Evolutionary conservation across 2,113 vertebrate species (phyloP), one percentile per base, ranked within the genome.

Genomic region (Alethe castanea): DNA sequence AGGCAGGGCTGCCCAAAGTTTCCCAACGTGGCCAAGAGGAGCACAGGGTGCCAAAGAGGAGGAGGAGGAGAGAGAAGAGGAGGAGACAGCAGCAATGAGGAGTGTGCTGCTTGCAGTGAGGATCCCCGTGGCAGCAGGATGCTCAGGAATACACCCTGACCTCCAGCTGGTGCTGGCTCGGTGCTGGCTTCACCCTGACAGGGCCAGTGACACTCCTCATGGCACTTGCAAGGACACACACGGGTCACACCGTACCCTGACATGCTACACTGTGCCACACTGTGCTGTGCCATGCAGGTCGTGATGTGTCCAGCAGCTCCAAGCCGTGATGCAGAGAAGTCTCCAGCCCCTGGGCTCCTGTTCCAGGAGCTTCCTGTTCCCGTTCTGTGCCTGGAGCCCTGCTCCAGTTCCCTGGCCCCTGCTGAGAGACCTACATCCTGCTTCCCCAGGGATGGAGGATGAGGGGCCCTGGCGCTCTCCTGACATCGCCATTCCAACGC

Each of bases 51-150:
- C 35, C 54, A 47, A 22, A 19, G 36, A 90, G 24, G 42, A 84
- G 50, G 53, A 81, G 9, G 40, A 80, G 54, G 38, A 78, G 3
- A 31, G 77, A 8, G n/a, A 90, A 13, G 73, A 85, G 7, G 56
- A 86, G n/a, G 31, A 61, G 24, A 52, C 29, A 5, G 42, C 47
- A 61, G 70, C 5, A 1, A 40, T 10, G 0, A 76, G 67, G 81
- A 71, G 8, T 3, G 0, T 14, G 31, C 61, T 7, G 17, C 61
- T 77, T 48, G 73, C 79, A 40, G 17, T 23, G 57, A n/a, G 80
- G 83, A 50, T 8, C 35, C 13, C 15, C 0, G 0, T 0, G 1
- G 33, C 66, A 60, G n/a, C n/a, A 53, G 72, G 48, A 60, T 35
- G 62, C 53, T 72, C 59, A 8, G 61, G 59, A 74, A 40, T 14